Base-by-base conservation (phyloP, 1,140 invertebrate genomes). In the Drosophila athabasca region DNA sequence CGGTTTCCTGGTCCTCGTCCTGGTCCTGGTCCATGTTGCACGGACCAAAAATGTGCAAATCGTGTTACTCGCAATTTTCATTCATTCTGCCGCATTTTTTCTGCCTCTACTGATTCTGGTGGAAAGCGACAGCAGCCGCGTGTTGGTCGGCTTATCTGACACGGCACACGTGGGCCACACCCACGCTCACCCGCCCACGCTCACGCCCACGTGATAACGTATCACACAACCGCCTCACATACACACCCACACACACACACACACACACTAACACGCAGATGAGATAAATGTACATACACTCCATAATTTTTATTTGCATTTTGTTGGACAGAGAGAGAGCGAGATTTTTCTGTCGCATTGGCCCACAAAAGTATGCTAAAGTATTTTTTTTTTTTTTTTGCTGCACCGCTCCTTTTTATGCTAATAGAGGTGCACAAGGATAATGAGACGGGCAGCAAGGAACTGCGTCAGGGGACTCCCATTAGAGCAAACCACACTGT, bases 141-240 rank as follows among this genome's bases (percentile, higher is more conserved):
- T 88, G 73, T 74, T 67, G 54, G 35, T 17, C 67, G 35, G 83
- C 79, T 87, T 87, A 87, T 87, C 83, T 88, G 79, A 76, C 79
- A 71, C 58, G 46, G 55, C 60, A 72, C 78, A 75, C 54, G 66
- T 67, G 57, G 49, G 24, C 57, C 55, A 43, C 29, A 35, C 55
- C 29, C 4, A 26, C 24, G 4, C 24, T 52, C 61, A 75, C 13
- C 52, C 52, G 24, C 24, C 57, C 61, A 75, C 15, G 57, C 52
- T 48, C 43, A 49, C 57, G 49, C 69, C 66, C 66, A 55, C 4
- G 48, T 55, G 76, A 82, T 82, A 82, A 83, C 62, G 72, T 60
- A 84, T 29, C 31, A 13, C 50, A 39, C 31, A 54, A 43, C 24
- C 24, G 5, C 24, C 24, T 26, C 24, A 5, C 24, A 26, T 5